These are phyloP conservation scores for Sebastes oblongus DNA, from an alignment of 2,797 vertebrate genomes.

Conservation along the genomic window DNA sequence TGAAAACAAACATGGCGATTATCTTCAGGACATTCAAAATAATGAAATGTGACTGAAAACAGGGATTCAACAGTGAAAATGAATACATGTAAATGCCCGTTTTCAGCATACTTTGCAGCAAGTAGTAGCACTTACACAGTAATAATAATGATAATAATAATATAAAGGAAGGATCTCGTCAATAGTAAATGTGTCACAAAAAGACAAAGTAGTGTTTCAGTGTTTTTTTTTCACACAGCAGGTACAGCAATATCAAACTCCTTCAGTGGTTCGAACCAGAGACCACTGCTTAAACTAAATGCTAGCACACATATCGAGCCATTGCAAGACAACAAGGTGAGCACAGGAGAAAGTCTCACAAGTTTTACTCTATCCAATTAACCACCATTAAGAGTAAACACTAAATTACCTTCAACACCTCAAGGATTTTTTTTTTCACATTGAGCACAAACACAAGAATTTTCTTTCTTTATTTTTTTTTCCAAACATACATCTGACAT, in stretches of 20 bases:
- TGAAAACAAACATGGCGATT: conserved; percentile 60
- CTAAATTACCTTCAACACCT: conserved; percentile 73
- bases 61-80: conserved; percentile 28
- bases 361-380: conserved; percentile 68
- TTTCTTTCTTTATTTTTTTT: conserved; percentile 41
- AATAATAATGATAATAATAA: conserved; percentile 36
- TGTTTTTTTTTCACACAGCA: conserved; percentile 68
- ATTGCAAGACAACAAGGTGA: conserved; percentile 78
- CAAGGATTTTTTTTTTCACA: conserved; percentile 71
- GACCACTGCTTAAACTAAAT: conserved; percentile 75
- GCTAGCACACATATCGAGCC: conserved; percentile 77
- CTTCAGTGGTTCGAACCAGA: conserved; percentile 64
- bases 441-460: conserved; percentile 79
- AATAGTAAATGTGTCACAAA: conserved; percentile 75
- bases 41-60: conserved; percentile 53
- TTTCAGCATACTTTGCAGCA: conserved; percentile 13
- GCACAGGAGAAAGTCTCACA: conserved; percentile 76
- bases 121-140: conserved; percentile 44
- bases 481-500: conserved; percentile 72
- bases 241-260: conserved; percentile 74
- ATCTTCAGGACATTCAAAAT: conserved; percentile 62
- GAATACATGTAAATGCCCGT: conserved; percentile 40
- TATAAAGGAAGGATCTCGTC: conserved; percentile 49
- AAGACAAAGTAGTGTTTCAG: conserved; percentile 71
- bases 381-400: conserved; percentile 71